Base-by-base conservation (phyloP, 64 coral and sea anemone genomes). In the Pocillopora damicornis region DNA sequence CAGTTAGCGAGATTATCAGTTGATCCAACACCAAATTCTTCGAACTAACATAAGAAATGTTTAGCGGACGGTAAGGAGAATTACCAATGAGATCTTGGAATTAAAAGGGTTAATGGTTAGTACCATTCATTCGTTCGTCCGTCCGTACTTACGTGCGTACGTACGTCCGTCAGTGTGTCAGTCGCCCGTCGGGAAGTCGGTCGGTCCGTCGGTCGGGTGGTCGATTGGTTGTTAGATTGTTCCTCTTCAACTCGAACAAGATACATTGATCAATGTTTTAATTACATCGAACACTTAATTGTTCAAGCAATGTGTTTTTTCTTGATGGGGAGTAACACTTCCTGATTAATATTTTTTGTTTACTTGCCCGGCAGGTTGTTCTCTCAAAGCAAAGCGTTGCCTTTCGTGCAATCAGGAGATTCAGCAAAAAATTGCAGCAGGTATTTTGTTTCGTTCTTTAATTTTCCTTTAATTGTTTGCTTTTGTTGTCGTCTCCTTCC, bases 301-400 rank as follows among this genome's bases (percentile, higher is more conserved):
- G 42, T 51, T 51, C 7, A 51, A 51, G 42, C 42, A 51, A 7
- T 51, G 42, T 51, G 20, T 73, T 73, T 73, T 73, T 5, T 20
- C 22, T 15, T n/a, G 20, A 82, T 82, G 12, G 37, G 15, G 20
- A 8, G 9, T 59, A 59, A 20, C 37, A 2, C 18, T 57, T 4
- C 15, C 1, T 73, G 67, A 5, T 71, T 5, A 71, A 20, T 38
- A 2, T 38, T 57, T 4, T 30, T 0, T 73, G 67, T n/a, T 71
- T 5, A 71, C 25, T 85, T 66, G 35, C 23, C 68, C 13, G 14
- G 12, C 81, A 85, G 81, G 67, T 73, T 85, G 81, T 14, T 85
- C 81, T 73, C 37, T 85, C 16, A 85, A 85, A 72, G 10, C 45
- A 17, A 85, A 85, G n/a, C 81, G 81, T 17, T 85, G 81, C 20